Evolutionary conservation across 2,113 vertebrate species (phyloP), one percentile per base, ranked within the genome.

Genomic region (Xenus cinereus): DNA sequence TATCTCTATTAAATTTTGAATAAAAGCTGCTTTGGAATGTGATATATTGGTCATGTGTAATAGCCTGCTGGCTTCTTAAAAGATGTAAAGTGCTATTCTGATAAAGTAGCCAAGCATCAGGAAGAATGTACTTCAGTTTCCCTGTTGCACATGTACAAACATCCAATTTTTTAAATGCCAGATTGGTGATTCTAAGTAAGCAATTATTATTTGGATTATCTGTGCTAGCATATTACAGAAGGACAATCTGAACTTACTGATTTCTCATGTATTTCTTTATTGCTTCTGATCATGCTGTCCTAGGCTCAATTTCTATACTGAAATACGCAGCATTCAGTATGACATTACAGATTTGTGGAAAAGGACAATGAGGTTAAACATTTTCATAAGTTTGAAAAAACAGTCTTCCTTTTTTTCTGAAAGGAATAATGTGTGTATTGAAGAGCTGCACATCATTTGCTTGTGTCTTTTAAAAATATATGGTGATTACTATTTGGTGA

Each of bases 41-140:
- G 81, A 87, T 96, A 33, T 78, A 84, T 94, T 97, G 93, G 75
- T 87, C 93, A 91, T 80, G 48, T 51, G 59, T 76, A 85, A 95
- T 56, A 74, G 86, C 32, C 48, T 78, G 19, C 62, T 69, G 62
- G 62, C 53, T 89, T 43, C 74, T 64, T 82, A 90, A 84, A 62
- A 53, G 56, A 59, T 30, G 7, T 50, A 76, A 95, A 86, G 33
- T 60, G 84, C 60, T 73, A 20, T 88, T 86, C 71, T 87, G 79
- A 85, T 88, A 82, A 97, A 48, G 46, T 39, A 80, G 57, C 32
- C 72, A 84, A 41, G 46, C 28, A 60, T 54, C 50, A 66, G 84
- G 41, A 68, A 79, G 64, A 62, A 41, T 20, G 14, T 46, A 32
- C 35, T 88, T 92, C 62, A 37, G 0, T 35, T 89, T 83, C 19